Evolutionary conservation across 2,113 vertebrate genomes (phyloP), one percentile per base, ranked within the genome.

Genomic region (Marmota monax): DNA sequence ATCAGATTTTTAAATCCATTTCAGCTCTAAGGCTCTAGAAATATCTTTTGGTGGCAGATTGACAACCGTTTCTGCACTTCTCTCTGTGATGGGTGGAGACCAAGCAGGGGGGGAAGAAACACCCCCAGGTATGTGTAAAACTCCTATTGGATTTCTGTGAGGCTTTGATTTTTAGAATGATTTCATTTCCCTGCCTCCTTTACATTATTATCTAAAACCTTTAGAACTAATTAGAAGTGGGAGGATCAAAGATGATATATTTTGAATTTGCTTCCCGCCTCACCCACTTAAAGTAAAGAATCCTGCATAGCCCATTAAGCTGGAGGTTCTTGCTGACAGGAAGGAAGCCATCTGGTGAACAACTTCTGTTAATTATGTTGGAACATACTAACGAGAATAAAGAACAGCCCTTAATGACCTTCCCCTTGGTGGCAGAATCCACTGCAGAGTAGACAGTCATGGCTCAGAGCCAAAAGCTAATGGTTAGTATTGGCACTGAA

Each of bases 271-370:
- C 97, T 98, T 98, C 98, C 98, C 98, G 96, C 98, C 98, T 98
- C 98, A 98, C 98, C 98, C 98, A 98, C 98, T 99, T 98, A 97
- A 61, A 94, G 97, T 90, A 96, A 98, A 98, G 98, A 98, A 98
- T 98, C 98, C 98, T 98, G 98, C 96, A 97, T 11, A 97, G 98
- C 96, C 98, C 98, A 98, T 98, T 98, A 98, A 98, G 98, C 91
- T 96, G 97, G 98, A 98, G 98, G 98, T 98, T 98, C 98, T 98
- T 97, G 98, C 98, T 98, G 98, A 98, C 99, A 99, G 98, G 98
- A 98, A 99, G 98, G 98, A 98, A 99, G 98, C 98, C 98, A 98
- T 99, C 99, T 99, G 99, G 97, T 98, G 98, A 99, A 98, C 97
- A 97, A 98, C 98, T 98, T 98, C 98, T 98, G 98, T 98, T 99